Conservation (phyloP, 92 coral and sea anemone genomes). For the Phymanthus crucifer region DNA sequence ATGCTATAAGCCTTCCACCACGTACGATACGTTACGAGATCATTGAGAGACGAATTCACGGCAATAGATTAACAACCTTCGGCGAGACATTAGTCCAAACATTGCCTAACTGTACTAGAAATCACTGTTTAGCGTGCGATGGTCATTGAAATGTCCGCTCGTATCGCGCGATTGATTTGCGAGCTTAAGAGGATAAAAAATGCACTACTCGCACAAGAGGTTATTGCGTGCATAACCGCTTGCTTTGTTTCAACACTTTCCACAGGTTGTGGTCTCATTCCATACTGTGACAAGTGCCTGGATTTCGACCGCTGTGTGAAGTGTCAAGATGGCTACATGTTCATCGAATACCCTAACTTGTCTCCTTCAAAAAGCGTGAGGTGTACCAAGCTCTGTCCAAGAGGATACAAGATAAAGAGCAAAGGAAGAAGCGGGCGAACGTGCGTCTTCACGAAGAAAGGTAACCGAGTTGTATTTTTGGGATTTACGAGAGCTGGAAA, state of each 20-base stretch:
- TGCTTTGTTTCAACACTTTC: not conserved
- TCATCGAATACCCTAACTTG: conserved; percentile 12
- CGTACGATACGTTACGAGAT: too few species aligned
- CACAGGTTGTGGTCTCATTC: conserved; percentile 64
- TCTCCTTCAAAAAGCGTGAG: not conserved
- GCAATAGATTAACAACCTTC: too few species aligned
- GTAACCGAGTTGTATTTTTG: not conserved
- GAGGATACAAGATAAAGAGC: conserved; percentile 9
- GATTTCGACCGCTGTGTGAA: conserved; percentile 12
- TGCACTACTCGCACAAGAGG: not conserved
- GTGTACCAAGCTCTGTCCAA: conserved; percentile 24
- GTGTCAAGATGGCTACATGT: conserved; percentile 28
- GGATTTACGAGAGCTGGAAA: too few species aligned
- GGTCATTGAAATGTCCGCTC: too few species aligned
- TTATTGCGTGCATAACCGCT: not conserved
- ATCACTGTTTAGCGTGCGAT: too few species aligned
- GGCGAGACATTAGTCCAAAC: too few species aligned
- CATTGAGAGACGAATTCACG: too few species aligned
- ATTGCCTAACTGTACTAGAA: too few species aligned
- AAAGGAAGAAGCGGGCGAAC: conserved; percentile 13
- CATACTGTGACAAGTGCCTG: conserved; percentile 51
- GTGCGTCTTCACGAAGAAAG: conserved; percentile 21
- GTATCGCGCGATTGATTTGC: too few species aligned
- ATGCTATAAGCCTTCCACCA: too few species aligned
- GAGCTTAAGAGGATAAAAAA: too few species aligned